phyloP scores from a whole-genome alignment of 2,888 invertebrate genomes.

The Acleris cristana region DNA sequence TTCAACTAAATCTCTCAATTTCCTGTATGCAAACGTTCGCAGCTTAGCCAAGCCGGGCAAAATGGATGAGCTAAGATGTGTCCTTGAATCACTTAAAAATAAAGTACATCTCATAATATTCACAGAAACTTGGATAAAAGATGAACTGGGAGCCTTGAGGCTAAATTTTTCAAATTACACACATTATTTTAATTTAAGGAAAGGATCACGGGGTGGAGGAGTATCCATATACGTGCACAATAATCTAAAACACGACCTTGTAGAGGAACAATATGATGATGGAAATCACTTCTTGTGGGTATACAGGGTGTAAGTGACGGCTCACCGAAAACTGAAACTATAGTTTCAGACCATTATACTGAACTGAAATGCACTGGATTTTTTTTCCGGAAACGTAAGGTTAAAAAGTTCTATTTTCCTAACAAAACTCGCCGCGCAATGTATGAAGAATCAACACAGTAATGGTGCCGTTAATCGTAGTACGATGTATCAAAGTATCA shows the following conservation, averaged over 20 bases:
- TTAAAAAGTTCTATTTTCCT: no score
- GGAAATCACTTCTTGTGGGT: slow-evolving; percentile 38
- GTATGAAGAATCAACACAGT: no score
- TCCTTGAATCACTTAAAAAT: slow-evolving; percentile 3
- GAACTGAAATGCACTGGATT: no score
- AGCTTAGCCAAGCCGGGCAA: neutral
- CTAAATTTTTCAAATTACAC: slow-evolving; percentile 13
- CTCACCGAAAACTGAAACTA: no score
- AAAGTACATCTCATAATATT: slow-evolving; percentile 17
- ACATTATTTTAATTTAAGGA: slow-evolving; percentile 22
- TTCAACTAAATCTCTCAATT: neutral
- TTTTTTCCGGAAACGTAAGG: no score
- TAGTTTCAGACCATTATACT: no score
- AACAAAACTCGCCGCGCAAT: no score
- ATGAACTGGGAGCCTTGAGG: slow-evolving; percentile 10
- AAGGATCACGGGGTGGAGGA: slow-evolving; percentile 27
- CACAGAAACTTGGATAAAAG: slow-evolving; percentile 17
- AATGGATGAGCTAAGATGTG: slow-evolving; percentile 25
- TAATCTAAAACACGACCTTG: slow-evolving; percentile 8
- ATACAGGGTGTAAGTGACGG: no score
- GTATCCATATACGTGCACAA: slow-evolving; percentile 18
- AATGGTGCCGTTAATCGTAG: no score
- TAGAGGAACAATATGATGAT: slow-evolving; percentile 22
- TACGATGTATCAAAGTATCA: no score
- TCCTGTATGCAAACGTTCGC: neutral